phyloP scores from a whole-genome alignment of 2,113 vertebrate species.

The Tretioscincus oriximinensis region DNA sequence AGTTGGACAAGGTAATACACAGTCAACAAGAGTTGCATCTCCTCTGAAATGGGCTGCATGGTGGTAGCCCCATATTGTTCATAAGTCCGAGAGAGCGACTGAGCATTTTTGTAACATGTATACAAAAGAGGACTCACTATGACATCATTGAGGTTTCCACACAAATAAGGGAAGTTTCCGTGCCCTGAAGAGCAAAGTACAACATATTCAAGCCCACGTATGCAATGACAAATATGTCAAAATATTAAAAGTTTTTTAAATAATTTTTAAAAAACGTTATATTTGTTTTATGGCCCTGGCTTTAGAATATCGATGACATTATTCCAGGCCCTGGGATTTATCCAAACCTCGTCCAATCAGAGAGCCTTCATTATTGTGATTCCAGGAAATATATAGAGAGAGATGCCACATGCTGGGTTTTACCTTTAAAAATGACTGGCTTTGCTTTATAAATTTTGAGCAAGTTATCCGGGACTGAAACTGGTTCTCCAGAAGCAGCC shows the following conservation, averaged over 20 bases:
- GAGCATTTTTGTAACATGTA: constrained; percentile 90
- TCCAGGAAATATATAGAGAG: too few relatives aligned
- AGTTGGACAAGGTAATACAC: constrained; percentile 98
- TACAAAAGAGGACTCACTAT: constrained; percentile 88
- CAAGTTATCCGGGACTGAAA: constrained; percentile 90
- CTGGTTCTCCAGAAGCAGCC: constrained; percentile 76
- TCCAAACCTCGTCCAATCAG: too few relatives aligned
- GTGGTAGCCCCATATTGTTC: constrained; percentile 85
- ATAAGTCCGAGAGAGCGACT: constrained; percentile 86
- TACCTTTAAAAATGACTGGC: constrained; percentile 96
- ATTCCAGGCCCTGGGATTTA: too few relatives aligned
- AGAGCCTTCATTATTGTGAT: too few relatives aligned
- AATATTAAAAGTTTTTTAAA: not conserved
- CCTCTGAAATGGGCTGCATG: constrained; percentile 89
- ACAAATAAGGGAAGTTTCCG: constrained; percentile 89
- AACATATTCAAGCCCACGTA: not conserved
- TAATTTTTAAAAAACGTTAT: not conserved
- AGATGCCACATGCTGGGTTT: not conserved
- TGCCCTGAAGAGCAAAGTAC: constrained; percentile 78
- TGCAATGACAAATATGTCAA: not conserved
- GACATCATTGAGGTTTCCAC: constrained; percentile 88
- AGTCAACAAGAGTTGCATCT: constrained; percentile 95
- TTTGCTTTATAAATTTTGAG: constrained; percentile 89
- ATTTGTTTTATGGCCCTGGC: not conserved
- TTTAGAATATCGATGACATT: too few relatives aligned